phyloP scores from a whole-genome alignment of 2,888 invertebrate species.

The Orgyia antiqua region DNA sequence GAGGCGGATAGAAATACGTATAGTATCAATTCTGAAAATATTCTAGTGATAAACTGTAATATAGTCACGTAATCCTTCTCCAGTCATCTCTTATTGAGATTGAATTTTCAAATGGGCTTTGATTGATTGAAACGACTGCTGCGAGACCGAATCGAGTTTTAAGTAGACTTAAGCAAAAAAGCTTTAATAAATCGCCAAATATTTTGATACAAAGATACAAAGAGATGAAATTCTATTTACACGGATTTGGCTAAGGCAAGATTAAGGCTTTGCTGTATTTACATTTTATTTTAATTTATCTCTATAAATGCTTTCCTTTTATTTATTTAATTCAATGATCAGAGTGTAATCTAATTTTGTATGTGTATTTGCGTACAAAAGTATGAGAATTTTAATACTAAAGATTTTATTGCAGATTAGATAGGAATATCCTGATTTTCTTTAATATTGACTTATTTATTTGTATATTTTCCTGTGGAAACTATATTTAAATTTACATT shows the following conservation, averaged over 20 bases:
- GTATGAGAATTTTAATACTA: too few relatives aligned
- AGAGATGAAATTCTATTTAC: conserved; percentile 52
- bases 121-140: conserved; percentile 69
- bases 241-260: conserved; percentile 47
- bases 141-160: conserved; percentile 58
- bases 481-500: too few relatives aligned
- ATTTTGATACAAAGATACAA: conserved; percentile 57
- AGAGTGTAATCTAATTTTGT: conserved; percentile 12
- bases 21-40: conserved; percentile 20
- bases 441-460: too few relatives aligned
- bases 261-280: conserved; percentile 40
- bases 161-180: conserved; percentile 61
- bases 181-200: conserved; percentile 60
- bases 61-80: conserved; percentile 65
- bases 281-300: conserved; percentile 27
- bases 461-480: too few relatives aligned
- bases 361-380: too few relatives aligned
- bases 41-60: conserved; percentile 47
- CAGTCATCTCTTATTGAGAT: conserved; percentile 63
- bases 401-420: too few relatives aligned
- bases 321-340: conserved; percentile 16
- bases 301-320: conserved; percentile 19
- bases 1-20: too few relatives aligned
- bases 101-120: conserved; percentile 68
- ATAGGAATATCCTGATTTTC: too few relatives aligned